phyloP scores from a whole-genome alignment of 2,113 vertebrate species.

The Bothrops jararaca region DNA sequence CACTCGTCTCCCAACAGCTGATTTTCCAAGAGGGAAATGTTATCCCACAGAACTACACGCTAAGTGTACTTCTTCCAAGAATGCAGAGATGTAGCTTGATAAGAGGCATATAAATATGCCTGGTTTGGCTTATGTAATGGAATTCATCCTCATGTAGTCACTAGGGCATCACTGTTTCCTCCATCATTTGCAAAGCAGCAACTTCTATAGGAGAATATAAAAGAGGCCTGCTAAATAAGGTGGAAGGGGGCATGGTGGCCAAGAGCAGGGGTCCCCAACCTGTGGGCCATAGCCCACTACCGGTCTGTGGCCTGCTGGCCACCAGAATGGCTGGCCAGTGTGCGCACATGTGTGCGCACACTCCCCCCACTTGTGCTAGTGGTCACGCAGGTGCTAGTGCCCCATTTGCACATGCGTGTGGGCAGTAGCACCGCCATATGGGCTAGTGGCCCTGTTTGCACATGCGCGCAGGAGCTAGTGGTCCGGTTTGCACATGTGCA shows the following conservation, averaged over 20 bases:
- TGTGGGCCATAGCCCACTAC: too few species aligned
- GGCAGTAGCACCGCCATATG: too few species aligned
- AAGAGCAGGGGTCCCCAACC: too few species aligned
- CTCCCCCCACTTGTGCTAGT: too few species aligned
- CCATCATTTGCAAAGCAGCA: neutral
- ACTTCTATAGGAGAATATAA: neutral
- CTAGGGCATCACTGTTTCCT: neutral
- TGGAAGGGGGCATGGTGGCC: neutral
- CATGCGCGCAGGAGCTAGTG: too few species aligned
- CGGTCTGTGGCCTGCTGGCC: too few species aligned
- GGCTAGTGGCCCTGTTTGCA: too few species aligned
- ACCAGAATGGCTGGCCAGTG: too few species aligned
- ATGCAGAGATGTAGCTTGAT: neutral
- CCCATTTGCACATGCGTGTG: too few species aligned
- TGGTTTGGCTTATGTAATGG: neutral
- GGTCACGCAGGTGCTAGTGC: too few species aligned
- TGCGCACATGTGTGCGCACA: too few species aligned
- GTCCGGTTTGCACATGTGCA: too few species aligned
- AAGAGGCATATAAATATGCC: neutral
- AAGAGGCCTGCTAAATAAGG: neutral
- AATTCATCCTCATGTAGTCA: neutral
- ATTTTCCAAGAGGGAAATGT: neutral
- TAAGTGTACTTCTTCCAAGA: neutral
- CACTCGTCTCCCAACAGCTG: neutral
- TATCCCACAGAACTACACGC: neutral